Evolutionary conservation across 2,113 vertebrate genomes (phyloP).

Genomic region (Mystacornis crossleyi): DNA sequence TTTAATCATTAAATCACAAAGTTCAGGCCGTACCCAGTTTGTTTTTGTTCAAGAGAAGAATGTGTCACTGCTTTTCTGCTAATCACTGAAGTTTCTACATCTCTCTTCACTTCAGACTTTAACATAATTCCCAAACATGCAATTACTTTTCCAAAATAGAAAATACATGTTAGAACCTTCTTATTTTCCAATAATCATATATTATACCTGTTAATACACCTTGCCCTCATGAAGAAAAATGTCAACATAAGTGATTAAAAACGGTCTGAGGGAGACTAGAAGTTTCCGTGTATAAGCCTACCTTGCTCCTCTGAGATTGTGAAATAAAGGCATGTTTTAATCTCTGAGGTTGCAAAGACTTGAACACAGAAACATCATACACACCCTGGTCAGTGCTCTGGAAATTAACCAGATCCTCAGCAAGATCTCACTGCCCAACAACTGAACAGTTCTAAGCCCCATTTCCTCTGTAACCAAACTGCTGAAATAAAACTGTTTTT

Average conservation of each 20-base stretch:
- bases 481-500: slow-evolving; percentile 45
- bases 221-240: not conserved
- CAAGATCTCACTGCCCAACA: slow-evolving; percentile 6
- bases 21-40: not conserved
- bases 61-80: not conserved
- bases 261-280: not conserved
- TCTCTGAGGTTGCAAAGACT: not conserved
- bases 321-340: not conserved
- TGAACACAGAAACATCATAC: not conserved
- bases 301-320: not conserved
- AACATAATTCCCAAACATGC: not conserved
- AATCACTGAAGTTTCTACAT: not conserved
- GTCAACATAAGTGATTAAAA: not conserved
- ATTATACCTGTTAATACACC: not conserved
- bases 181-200: not conserved
- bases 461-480: slow-evolving; percentile 49
- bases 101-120: not conserved
- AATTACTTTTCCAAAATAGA: not conserved
- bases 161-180: not conserved
- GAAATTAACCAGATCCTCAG: slow-evolving; percentile 28
- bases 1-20: not conserved
- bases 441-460: slow-evolving; percentile 41
- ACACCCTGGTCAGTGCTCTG: not conserved
- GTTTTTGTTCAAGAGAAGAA: not conserved
- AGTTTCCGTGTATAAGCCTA: not conserved